Evolutionary conservation across 2,113 vertebrate genomes (phyloP), one percentile per base, ranked within the genome.

Genomic region (Rhinichthys klamathensis): DNA sequence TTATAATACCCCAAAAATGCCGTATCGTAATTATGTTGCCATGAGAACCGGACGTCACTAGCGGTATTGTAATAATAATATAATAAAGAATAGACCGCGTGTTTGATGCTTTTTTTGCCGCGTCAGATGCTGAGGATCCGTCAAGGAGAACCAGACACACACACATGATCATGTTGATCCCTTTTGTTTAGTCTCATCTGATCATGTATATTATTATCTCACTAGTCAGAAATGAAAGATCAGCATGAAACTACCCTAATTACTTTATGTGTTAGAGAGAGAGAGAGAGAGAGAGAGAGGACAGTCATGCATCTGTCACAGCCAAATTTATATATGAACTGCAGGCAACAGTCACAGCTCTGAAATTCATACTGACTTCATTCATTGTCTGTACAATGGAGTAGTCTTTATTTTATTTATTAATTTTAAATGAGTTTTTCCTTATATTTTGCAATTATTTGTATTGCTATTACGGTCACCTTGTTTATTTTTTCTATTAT

Each of bases 261-360:
- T 54, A 18, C 18, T 56, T 27, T 11, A 7, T 63, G 16, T 30
- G 21, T 16, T 41, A 7, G 38, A 38, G 54, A 58, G 23, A 2
- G 12, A 21, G 21, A 27, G 38, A 38, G 4, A 63, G 32, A 58
- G 16, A 69, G 16, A 69, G 61, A 63, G 58, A 27, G 65, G 3
- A 21, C 32, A 69, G 70, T 73, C 70, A 73, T 44, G 38, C 23
- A 44, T 46, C 70, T 74, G 70, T 74, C 70, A 74, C 41, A 74
- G 12, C 41, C 41, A 74, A 15, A 74, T 73, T 46, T 25, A 73
- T 35, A 35, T 25, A 73, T 73, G 70, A 73, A 46, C 70, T 46
- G 41, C 41, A 73, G 32, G 41, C 41, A 44, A 23, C 41, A 25
- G 41, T 70, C 67, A 70, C 67, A 23, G 6, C 41, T 73, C 41